These are phyloP conservation scores for Nephrotoma appendiculata DNA, from an alignment of 2,888 invertebrate genomes.

Conservation along the genomic window DNA sequence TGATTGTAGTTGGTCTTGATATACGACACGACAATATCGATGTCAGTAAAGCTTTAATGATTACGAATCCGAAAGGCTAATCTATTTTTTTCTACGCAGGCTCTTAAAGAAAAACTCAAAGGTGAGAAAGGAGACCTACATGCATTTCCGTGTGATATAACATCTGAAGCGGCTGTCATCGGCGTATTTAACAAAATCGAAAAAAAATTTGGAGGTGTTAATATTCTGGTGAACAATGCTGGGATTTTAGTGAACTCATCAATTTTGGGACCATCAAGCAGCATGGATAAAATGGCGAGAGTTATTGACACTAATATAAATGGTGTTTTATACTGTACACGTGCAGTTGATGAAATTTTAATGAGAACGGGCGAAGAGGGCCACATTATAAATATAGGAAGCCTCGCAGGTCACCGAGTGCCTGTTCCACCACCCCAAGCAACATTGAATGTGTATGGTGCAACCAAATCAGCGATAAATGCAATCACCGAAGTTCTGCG, in stretches of 20 bases:
- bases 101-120: neutral
- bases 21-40: no score
- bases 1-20: neutral
- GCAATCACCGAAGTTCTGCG: constrained; percentile 21
- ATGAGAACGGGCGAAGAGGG: constrained; percentile 28
- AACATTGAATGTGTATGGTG: constrained; percentile 20
- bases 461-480: constrained; percentile 21
- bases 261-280: constrained; percentile 10
- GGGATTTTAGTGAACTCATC: constrained; percentile 20
- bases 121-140: constrained; percentile 16
- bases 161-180: constrained; percentile 37
- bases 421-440: constrained; percentile 6
- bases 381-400: constrained; percentile 34
- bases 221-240: constrained; percentile 43
- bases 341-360: constrained; percentile 36
- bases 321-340: constrained; percentile 30
- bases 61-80: no score
- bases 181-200: constrained; percentile 38
- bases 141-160: constrained; percentile 35
- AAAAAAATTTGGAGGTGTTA: constrained; percentile 34
- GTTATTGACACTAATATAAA: constrained; percentile 33
- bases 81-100: no score
- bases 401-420: constrained; percentile 21
- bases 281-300: constrained; percentile 20
- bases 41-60: no score